Conservation (phyloP, 2,797 vertebrate species). For the Synanceia verrucosa region DNA sequence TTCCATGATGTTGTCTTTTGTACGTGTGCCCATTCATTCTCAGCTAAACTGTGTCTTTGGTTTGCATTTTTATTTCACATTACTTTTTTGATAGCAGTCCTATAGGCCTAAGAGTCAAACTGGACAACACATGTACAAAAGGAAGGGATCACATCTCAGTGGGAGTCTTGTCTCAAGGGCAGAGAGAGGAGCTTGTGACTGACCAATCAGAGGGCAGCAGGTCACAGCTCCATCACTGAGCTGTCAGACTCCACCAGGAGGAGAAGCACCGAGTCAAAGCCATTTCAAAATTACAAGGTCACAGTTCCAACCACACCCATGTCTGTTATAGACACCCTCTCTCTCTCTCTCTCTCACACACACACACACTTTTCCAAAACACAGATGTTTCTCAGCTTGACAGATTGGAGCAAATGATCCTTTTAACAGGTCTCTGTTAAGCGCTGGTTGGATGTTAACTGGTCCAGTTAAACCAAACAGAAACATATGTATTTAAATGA, state of each 20-base stretch:
- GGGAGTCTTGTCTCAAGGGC: neutral
- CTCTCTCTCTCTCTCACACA: neutral
- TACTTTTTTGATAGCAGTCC: neutral
- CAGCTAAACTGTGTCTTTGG: neutral
- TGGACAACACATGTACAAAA: neutral
- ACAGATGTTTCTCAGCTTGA: constrained; percentile 55
- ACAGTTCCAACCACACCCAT: constrained; percentile 42
- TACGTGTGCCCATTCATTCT: neutral
- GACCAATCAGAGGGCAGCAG: constrained; percentile 17
- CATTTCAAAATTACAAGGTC: constrained; percentile 45
- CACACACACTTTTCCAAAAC: constrained; percentile 18
- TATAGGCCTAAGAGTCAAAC: neutral
- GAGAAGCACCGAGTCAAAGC: constrained; percentile 12
- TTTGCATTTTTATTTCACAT: neutral
- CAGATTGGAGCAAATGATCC: constrained; percentile 55
- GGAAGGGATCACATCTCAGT: neutral
- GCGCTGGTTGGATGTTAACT: constrained; percentile 20
- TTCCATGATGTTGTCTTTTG: constrained; percentile 16
- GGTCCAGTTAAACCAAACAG: constrained; percentile 32
- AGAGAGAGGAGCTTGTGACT: neutral
- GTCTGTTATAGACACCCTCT: constrained; percentile 31
- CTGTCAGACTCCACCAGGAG: neutral
- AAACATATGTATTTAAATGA: constrained; percentile 49
- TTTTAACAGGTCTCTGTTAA: constrained; percentile 21
- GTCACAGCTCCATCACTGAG: constrained; percentile 14